Conservation (phyloP, 2,888 invertebrate genomes). For the Aquatica leii region DNA sequence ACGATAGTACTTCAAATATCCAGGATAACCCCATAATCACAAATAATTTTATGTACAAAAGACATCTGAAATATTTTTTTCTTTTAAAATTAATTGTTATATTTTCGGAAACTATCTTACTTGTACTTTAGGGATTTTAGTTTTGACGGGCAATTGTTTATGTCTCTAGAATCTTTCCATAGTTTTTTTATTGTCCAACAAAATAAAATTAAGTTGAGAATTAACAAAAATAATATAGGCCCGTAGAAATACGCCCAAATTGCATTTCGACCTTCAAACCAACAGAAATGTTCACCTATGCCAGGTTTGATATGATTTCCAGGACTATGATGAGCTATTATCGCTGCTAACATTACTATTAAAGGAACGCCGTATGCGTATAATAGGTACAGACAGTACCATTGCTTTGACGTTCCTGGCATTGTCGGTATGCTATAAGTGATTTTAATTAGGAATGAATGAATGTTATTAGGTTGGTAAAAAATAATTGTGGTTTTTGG, state of each 20-base stretch:
- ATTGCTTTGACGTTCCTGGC: constrained; percentile 63
- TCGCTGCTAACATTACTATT: constrained; percentile 62
- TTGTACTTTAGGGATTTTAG: constrained; percentile 67
- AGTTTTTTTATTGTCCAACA: constrained; percentile 66
- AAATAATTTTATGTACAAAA: constrained; percentile 71
- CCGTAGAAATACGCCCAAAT: constrained; percentile 75
- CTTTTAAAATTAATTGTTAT: too few relatives aligned
- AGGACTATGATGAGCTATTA: constrained; percentile 65
- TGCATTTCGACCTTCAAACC: constrained; percentile 66
- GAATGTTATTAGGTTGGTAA: too few relatives aligned
- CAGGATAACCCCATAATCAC: constrained; percentile 76
- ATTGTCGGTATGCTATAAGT: constrained; percentile 51
- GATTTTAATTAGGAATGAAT: too few relatives aligned
- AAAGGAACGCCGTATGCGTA: constrained; percentile 70
- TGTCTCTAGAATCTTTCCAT: constrained; percentile 61
- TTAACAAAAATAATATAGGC: constrained; percentile 68
- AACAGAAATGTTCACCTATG: constrained; percentile 68
- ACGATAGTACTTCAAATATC: constrained; percentile 72
- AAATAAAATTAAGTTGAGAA: constrained; percentile 67
- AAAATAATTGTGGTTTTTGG: too few relatives aligned
- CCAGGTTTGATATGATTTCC: constrained; percentile 67
- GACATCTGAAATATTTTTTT: constrained; percentile 62
- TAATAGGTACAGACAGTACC: constrained; percentile 65
- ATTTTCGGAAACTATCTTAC: too few relatives aligned
- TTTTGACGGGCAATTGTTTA: constrained; percentile 62